Conservation (phyloP, 2,113 vertebrate genomes). For the Xenopus laevis region DNA sequence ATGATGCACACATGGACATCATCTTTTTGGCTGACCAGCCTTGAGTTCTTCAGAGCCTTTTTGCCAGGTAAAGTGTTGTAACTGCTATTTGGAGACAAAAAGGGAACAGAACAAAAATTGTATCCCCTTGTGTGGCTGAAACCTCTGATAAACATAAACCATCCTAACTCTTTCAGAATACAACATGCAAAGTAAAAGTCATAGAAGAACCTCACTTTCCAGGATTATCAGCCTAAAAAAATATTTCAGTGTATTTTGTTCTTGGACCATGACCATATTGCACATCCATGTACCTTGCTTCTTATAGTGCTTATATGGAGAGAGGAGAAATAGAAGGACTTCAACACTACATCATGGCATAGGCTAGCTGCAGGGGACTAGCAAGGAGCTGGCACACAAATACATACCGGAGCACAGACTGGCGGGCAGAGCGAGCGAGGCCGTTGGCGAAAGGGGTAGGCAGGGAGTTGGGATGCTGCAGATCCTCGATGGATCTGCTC, state of each 20-base stretch:
- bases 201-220: too few relatives aligned
- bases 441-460: conserved; percentile 83
- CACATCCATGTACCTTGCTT: too few relatives aligned
- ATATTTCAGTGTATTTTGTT: too few relatives aligned
- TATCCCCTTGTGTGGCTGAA: too few relatives aligned
- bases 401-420: conserved; percentile 93
- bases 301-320: too few relatives aligned
- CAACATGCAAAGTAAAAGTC: too few relatives aligned
- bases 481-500: conserved; percentile 97
- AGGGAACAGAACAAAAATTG: not conserved
- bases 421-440: conserved; percentile 88
- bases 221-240: too few relatives aligned
- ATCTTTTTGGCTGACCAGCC: conserved; percentile 94
- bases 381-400: conserved; percentile 63
- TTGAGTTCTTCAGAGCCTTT: conserved; percentile 90
- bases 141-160: too few relatives aligned
- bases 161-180: too few relatives aligned
- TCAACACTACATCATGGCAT: conserved; percentile 38
- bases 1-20: conserved; percentile 97
- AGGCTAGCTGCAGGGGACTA: conserved; percentile 62
- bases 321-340: not conserved
- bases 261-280: too few relatives aligned
- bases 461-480: conserved; percentile 80
- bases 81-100: conserved; percentile 57
- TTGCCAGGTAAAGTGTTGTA: conserved; percentile 80